Evolutionary conservation across 2,888 invertebrate genomes (phyloP).

Genomic region (Meteorus colon): DNA sequence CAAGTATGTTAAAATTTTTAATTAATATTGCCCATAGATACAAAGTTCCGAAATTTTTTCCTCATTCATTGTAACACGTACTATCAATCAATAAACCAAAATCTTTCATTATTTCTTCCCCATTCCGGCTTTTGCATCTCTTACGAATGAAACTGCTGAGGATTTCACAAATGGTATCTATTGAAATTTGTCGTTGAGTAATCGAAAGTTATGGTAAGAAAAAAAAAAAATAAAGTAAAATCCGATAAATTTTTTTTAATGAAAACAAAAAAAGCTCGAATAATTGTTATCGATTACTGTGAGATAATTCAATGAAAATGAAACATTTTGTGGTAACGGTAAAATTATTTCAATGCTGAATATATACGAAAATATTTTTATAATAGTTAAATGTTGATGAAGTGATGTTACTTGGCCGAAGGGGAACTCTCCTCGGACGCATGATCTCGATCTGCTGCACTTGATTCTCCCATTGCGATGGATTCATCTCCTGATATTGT

Average conservation of each 20-base stretch:
- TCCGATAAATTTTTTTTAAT: neutral
- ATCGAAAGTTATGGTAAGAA: neutral
- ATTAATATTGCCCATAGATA: neutral
- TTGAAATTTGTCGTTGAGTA: neutral
- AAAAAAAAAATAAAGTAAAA: neutral
- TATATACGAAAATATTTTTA: constrained; percentile 30
- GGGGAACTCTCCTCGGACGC: constrained; percentile 55
- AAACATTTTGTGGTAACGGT: constrained; percentile 4
- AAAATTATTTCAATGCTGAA: constrained; percentile 26
- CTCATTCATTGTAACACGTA: neutral
- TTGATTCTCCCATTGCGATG: constrained; percentile 35
- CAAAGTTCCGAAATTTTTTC: neutral
- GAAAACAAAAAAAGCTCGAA: constrained; percentile 6
- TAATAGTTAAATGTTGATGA: constrained; percentile 46
- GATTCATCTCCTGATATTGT: constrained; percentile 37
- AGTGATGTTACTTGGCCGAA: constrained; percentile 60
- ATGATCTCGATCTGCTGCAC: constrained; percentile 47
- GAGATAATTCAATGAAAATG: neutral
- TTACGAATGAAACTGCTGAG: neutral
- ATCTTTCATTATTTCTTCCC: neutral
- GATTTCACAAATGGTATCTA: neutral
- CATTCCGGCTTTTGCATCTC: neutral
- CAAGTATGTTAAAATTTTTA: neutral
- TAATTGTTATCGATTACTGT: neutral
- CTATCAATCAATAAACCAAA: neutral